These are phyloP conservation scores for Ladona fulva DNA, from an alignment of 1,140 invertebrate species.

Conservation along the genomic window DNA sequence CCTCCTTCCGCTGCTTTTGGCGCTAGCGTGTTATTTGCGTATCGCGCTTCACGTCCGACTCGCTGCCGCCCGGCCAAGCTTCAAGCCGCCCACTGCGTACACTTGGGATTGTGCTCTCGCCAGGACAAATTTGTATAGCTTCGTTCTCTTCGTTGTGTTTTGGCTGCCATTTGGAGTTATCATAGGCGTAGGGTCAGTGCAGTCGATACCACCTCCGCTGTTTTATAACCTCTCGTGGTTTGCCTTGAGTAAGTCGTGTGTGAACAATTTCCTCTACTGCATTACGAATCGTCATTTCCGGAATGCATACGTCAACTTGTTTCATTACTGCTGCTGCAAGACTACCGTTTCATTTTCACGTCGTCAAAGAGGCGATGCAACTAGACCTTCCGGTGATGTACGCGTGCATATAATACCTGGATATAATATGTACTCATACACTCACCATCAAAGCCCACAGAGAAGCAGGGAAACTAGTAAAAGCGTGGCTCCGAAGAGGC, in stretches of 20 bases:
- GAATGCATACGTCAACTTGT: slow-evolving; percentile 65
- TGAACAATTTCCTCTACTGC: slow-evolving; percentile 59
- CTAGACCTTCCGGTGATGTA: slow-evolving; percentile 51
- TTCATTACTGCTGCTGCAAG: slow-evolving; percentile 77
- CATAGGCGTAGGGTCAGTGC: slow-evolving; percentile 41
- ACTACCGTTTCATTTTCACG: slow-evolving; percentile 61
- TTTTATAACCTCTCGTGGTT: slow-evolving; percentile 59
- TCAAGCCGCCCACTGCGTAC: slow-evolving; percentile 52
- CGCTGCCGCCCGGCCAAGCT: slow-evolving; percentile 40
- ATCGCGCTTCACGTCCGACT: slow-evolving; percentile 31
- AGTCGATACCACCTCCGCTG: slow-evolving; percentile 36
- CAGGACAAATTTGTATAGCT: slow-evolving; percentile 54
- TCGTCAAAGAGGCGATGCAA: slow-evolving; percentile 46
- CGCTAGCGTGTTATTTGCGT: slow-evolving; percentile 41
- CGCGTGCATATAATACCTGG: slow-evolving; percentile 69
- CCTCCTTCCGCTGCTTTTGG: slow-evolving; percentile 42
- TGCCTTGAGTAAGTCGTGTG: slow-evolving; percentile 55
- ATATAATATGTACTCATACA: slow-evolving; percentile 59
- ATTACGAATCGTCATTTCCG: slow-evolving; percentile 56
- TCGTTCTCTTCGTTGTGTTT: slow-evolving; percentile 49
- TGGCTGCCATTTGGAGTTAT: slow-evolving; percentile 60
- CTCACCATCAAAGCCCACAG: slow-evolving; percentile 41
- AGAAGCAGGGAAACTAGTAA: slow-evolving; percentile 25
- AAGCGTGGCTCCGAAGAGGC: not conserved
- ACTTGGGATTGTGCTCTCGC: slow-evolving; percentile 50